Conservation (phyloP, 2,113 vertebrate species). For the Ceyx margarethae region DNA sequence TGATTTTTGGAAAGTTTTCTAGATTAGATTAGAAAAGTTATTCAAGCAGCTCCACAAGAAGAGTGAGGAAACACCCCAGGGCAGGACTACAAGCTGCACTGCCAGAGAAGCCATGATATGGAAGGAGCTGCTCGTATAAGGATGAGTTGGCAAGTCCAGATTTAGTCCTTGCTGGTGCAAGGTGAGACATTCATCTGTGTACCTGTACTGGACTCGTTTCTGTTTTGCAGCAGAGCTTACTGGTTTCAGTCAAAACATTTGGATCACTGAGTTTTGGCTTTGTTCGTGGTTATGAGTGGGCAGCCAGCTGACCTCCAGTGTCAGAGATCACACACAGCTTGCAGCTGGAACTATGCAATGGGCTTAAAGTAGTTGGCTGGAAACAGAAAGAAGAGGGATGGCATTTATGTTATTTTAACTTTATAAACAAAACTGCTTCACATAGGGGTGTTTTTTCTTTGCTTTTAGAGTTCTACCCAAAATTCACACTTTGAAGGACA, state of each 20-base stretch:
- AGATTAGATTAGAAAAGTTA: not conserved
- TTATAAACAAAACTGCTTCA: not conserved
- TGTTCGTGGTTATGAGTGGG: not conserved
- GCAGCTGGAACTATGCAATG: not conserved
- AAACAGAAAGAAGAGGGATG: not conserved
- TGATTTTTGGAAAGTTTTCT: not conserved
- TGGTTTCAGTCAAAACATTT: not conserved
- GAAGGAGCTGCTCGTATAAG: not conserved
- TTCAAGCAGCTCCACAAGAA: not conserved
- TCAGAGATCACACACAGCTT: not conserved
- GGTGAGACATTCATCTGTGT: rapidly evolving
- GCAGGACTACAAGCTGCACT: not conserved
- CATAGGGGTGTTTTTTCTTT: not conserved
- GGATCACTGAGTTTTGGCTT: not conserved
- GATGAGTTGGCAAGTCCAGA: not conserved
- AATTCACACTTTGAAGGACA: not conserved
- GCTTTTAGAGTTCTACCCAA: not conserved
- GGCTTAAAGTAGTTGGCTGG: not conserved
- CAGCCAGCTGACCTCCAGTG: not conserved
- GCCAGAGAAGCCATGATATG: not conserved
- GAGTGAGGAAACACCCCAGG: not conserved
- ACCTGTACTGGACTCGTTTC: not conserved
- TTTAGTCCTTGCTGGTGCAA: not conserved
- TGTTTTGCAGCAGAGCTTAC: not conserved
- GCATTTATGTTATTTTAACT: not conserved